phyloP scores from a whole-genome alignment of 2,888 invertebrate genomes.

The Caradrina clavipalpis region DNA sequence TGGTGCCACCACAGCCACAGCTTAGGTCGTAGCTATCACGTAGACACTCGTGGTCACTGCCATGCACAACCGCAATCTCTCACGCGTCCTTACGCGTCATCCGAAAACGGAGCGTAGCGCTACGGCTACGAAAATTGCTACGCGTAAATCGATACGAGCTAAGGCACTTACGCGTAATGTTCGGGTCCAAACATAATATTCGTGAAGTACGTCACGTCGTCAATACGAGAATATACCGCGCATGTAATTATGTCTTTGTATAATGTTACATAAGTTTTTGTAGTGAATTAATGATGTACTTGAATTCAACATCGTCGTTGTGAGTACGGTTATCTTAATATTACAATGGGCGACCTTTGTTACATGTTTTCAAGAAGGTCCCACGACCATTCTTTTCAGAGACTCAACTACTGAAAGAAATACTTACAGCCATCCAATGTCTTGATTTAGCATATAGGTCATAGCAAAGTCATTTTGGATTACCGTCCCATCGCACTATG shows the following conservation, averaged over 20 bases:
- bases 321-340: not conserved
- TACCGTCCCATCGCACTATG: no score
- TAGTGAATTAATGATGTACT: no score
- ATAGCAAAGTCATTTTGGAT: no score
- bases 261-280: not conserved
- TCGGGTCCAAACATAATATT: conserved; percentile 27
- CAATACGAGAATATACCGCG: not conserved
- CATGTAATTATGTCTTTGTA: not conserved
- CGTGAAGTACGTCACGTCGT: conserved; percentile 6
- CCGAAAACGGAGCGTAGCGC: conserved; percentile 21
- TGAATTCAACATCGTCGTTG: not conserved
- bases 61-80: conserved; percentile 4
- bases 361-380: not conserved
- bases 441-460: no score
- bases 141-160: conserved; percentile 40
- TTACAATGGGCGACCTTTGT: not conserved
- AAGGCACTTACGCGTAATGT: conserved; percentile 27
- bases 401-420: not conserved
- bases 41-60: not conserved
- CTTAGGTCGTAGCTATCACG: not conserved
- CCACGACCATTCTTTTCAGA: not conserved
- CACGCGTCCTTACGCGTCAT: not conserved
- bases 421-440: not conserved
- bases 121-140: conserved; percentile 44
- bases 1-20: no score